Conservation (phyloP, 2,113 vertebrate genomes). For the Bos javanicus region DNA sequence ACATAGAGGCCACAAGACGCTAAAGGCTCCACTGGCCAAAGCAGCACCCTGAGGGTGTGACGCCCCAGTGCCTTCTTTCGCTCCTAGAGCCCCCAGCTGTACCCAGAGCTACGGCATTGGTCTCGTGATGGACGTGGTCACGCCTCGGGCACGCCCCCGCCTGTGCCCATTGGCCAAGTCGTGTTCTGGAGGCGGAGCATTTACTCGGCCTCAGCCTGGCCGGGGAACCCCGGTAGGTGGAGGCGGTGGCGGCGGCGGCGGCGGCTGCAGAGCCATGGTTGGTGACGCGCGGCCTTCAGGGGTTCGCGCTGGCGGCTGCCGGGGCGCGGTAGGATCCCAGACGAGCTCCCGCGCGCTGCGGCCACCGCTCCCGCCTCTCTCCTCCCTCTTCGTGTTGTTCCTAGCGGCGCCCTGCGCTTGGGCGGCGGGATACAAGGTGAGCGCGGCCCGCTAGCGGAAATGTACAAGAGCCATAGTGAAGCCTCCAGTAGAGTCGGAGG, state of each 20-base stretch:
- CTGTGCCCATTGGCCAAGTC: background rate
- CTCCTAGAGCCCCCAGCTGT: rapidly evolving
- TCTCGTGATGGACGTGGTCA: rapidly evolving
- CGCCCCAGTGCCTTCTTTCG: rapidly evolving
- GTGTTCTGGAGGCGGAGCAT: background rate
- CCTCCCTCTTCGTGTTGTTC: background rate
- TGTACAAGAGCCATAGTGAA: background rate
- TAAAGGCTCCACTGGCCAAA: background rate
- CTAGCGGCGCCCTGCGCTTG: background rate
- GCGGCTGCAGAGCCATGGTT: background rate
- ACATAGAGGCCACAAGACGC: background rate
- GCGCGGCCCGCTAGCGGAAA: background rate
- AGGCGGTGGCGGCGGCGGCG: background rate
- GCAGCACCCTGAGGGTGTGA: too few relatives aligned
- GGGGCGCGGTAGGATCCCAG: background rate
- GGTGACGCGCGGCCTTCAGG: background rate
- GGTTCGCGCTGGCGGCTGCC: background rate
- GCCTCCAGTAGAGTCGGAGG: background rate
- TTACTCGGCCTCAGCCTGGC: rapidly evolving
- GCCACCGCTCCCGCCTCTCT: background rate
- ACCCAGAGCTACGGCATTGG: rapidly evolving
- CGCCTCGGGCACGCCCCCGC: background rate
- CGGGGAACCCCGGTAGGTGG: background rate
- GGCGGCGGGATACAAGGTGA: slow-evolving; percentile 62
- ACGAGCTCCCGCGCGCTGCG: background rate